Base-by-base conservation (phyloP, 2,113 vertebrate genomes). In the Sterna hirundo region DNA sequence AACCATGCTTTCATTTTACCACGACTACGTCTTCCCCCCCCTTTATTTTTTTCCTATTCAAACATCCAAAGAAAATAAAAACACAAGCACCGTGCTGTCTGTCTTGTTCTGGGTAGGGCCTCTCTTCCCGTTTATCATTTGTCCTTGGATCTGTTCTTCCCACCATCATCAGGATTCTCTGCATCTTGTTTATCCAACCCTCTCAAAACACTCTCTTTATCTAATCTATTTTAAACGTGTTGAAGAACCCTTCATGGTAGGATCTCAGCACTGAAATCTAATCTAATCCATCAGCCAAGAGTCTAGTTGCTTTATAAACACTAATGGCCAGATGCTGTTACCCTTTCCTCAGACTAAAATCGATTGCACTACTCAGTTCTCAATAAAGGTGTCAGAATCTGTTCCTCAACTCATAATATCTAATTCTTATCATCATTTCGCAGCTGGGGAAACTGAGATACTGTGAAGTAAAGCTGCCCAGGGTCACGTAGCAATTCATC, bases 271-370 rank as follows among this genome's bases (percentile, higher is more conserved):
- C 58, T 92, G 88, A 74, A 95, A 95, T 93, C 86, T 93, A 95
- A 96, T 96, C 88, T 84, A 76, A 92, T 91, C 88, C 88, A 92
- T 96, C 95, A 96, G 20, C 55, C 65, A 60, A 57, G 85, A 78
- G 52, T 44, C 76, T 78, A 19, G 61, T 22, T 75, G 57, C 90
- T 86, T 92, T 92, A 83, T 58, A 89, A 95, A 84, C 90, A 47
- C 32, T 91, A 86, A 95, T 77, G 84, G 75, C 29, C 57, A 85
- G 88, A 70, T 26, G 38, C 83, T 75, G 86, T 34, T 82, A 65
- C 69, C 10, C 47, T 88, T 88, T 81, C 72, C 85, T 61, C 61
- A 42, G 61, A 46, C n/a, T 54, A 34, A 91, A 93, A 94, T 94
- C 16, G 1, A 92, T 95, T 14, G 18, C n/a, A 34, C 49, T n/a